Evolutionary conservation across 2,797 vertebrate genomes (phyloP).

Genomic region (Poecilia picta): DNA sequence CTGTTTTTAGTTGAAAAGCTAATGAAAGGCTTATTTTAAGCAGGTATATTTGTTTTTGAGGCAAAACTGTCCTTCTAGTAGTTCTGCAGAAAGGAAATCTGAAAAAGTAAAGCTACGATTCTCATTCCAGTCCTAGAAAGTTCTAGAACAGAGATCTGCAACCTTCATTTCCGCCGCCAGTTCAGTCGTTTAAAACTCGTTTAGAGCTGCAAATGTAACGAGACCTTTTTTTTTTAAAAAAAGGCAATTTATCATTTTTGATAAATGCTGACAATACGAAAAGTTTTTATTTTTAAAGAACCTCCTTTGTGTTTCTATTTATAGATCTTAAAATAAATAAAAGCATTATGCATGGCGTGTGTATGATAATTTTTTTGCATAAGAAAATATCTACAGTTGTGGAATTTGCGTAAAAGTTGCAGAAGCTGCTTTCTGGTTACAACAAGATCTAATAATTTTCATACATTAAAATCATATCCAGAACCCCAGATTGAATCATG

Average conservation of each 20-base stretch:
- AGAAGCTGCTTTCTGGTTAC: background rate
- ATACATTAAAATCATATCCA: background rate
- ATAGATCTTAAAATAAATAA: background rate
- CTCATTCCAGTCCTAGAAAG: background rate
- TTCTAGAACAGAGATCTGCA: background rate
- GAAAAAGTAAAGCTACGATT: background rate
- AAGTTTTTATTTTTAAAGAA: background rate
- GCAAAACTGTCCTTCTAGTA: background rate
- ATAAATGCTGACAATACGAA: background rate
- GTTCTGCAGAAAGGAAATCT: background rate
- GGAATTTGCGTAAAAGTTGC: background rate
- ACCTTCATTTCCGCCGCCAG: background rate
- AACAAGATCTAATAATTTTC: background rate
- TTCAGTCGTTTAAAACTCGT: background rate
- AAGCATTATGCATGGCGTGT: background rate
- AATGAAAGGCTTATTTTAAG: background rate
- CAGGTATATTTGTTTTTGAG: background rate
- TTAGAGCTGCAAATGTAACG: background rate
- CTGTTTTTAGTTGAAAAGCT: background rate
- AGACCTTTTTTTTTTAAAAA: background rate
- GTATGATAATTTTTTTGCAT: background rate
- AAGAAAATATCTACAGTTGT: background rate
- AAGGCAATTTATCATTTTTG: background rate
- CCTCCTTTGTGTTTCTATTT: background rate
- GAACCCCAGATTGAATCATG: background rate